Evolutionary conservation across 2,888 invertebrate genomes (phyloP), one percentile per base, ranked within the genome.

Genomic region (Himalopsyche tibetana): DNA sequence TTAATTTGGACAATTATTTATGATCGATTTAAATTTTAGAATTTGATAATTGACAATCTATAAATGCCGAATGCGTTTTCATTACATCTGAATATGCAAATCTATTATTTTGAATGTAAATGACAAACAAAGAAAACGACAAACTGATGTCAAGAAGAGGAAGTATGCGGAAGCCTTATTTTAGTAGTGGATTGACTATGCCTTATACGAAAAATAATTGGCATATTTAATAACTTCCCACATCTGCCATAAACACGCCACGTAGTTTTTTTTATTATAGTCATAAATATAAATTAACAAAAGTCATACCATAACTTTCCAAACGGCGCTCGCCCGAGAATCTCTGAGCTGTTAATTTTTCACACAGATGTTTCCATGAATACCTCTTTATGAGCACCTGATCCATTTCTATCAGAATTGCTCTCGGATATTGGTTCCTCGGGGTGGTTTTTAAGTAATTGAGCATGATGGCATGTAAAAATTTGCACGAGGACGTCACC

Each of bases 271-370:
- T 63, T 63, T 63, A 63, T 63, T 63, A 63, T 28, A n/a, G 63
- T 63, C n/a, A 19, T 63, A n/a, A 63, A 63, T 63, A 19, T 63
- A 63, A 63, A 19, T 63, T 63, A 63, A 63, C 19, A 19, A 56
- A 56, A 56, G n/a, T 17, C 56, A 8, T 17, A n/a, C 19, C 63
- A 63, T 63, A 63, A 63, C 63, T 63, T 63, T 63, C 63, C 63
- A 63, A 63, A 19, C 63, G 19, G 9, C 19, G 63, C 11, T 5
- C 63, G 63, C 63, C 19, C 19, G 63, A 63, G 19, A 63, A 6
- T 28, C 19, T 8, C 63, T 19, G 19, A 28, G 63, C 5, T 56
- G 28, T 19, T 63, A 63, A 19, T 19, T 63, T 63, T 63, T 63
- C 8, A 63, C 63, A 28, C 63, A 63, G 63, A 63, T 63, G 63